Base-by-base conservation (phyloP, 2,888 invertebrate species). In the Drosophila austrosaltans region DNA sequence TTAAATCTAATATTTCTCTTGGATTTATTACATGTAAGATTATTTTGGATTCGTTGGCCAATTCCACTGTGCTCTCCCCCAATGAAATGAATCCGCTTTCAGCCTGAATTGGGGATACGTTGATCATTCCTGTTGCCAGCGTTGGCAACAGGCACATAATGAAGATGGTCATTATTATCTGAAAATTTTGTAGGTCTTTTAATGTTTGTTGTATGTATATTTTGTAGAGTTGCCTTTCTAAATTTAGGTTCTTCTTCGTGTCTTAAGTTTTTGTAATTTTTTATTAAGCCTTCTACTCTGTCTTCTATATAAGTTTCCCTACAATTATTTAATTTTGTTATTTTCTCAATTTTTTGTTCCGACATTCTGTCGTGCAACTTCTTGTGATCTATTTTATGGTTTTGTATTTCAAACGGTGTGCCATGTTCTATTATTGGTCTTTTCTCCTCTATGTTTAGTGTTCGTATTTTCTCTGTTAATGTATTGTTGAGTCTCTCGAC, bases 221-320 rank as follows among this genome's bases (percentile, higher is more conserved):
- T 53, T 30, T 53, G 28, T 25, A 28, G 30, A 2, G 30, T 53
- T 53, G 28, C n/a, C n/a, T 25, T 53, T n/a, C 53, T 53, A 30
- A 53, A 53, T 53, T 53, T 53, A 1, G 53, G 25, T 1, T 53
- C 53, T 53, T 53, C 53, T 4, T 53, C 25, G 53, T 53, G 53
- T 53, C 53, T 25, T 53, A 53, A 28, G 25, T 28, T 53, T 53
- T 53, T 53, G n/a, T 53, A 28, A 53, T 28, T 53, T 53, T 53
- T 53, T 28, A 53, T 53, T n/a, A n/a, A 53, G 25, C 53, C 53
- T 12, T 28, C n/a, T 28, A 3, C 12, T 53, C 28, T 25, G 28
- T 12, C 25, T 25, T 53, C 53, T 8, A 28, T 53, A 12, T 53
- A 53, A n/a, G 25, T 28, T 28, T 53, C 53, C 12, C 53, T 22